Base-by-base conservation (phyloP, 92 coral and sea anemone species). In the Meandrina meandrites region DNA sequence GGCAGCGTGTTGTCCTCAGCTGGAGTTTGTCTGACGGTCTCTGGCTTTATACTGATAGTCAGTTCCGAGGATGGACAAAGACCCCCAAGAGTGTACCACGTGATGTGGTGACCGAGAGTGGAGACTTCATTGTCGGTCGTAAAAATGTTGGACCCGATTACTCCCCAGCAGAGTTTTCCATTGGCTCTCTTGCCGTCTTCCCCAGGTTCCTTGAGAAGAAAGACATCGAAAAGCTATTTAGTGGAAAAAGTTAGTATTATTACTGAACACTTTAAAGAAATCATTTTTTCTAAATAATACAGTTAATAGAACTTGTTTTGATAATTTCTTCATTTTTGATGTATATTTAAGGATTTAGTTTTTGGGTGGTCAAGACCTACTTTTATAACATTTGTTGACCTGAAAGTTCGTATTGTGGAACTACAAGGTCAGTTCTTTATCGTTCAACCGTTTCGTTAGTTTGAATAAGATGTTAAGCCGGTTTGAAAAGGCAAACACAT, bases 11-110 rank as follows among this genome's bases (percentile, higher is more conserved):
- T 16, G 99, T 94, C 8, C 86, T 96, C 24, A 95, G 97, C 22
- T 96, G 99, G 99, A 93, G 99, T 86, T 94, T 96, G 30, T 91
- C 95, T 31, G 96, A 97, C 42, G 99, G 99, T 28, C 89, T 97
- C 32, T 95, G 98, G 92, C 90, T 97, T 19, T 97, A 95, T 89
- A 91, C 94, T 56, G 99, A 97, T 85, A 93, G 98, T 37, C 98
- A 97, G 78, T 97, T 97, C 93, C 93, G 98, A 79, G 96, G 95
- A 68, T 93, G 90, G 87, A 96, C 99, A 56, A 96, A 95, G 89
- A 91, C 96, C 31, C 99, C 99, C 8, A 95, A 95, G 86, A 96
- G 95, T 32, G 89, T 93, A 79, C 99, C 99, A 72, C 94, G 92
- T 82, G 98, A 95, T 45, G 78, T 87, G 37, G 90, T 91, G 28